A percentile compares a stretch with the other conserved stretches of the same genome.
Evolutionary conservation across 2,113 vertebrate genomes (phyloP).

Genomic region (Chaetodon trifascialis): DNA sequence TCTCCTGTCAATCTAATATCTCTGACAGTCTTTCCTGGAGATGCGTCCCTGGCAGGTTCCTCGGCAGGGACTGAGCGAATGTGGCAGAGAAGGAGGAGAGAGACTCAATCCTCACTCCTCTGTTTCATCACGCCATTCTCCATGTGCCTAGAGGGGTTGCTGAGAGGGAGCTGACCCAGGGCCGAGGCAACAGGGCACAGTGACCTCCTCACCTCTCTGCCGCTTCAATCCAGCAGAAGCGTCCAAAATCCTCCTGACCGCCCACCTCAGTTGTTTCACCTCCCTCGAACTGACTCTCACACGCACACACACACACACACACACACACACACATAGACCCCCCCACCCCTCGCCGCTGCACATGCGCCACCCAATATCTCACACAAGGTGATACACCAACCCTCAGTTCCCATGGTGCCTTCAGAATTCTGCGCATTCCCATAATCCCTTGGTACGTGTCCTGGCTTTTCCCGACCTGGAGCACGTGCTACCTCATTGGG

Average conservation of each 20-base stretch:
- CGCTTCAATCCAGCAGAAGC: constrained; percentile 23
- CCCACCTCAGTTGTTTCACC: constrained; percentile 53
- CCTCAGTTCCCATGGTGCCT: constrained; percentile 37
- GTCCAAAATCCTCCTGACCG: constrained; percentile 52
- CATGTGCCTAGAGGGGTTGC: constrained; percentile 68
- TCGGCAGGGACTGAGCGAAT: constrained; percentile 78
- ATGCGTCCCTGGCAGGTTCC: constrained; percentile 79
- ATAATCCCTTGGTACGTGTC: constrained; percentile 79
- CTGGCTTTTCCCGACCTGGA: constrained; percentile 81
- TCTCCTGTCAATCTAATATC: constrained; percentile 66
- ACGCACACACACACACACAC: neutral
- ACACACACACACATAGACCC: neutral
- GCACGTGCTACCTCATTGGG: constrained; percentile 77
- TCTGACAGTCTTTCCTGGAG: constrained; percentile 56
- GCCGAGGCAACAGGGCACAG: constrained; percentile 57
- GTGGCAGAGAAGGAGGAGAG: constrained; percentile 76
- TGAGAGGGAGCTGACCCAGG: constrained; percentile 72
- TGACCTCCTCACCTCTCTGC: constrained; percentile 53
- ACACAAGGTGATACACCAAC: constrained; percentile 35
- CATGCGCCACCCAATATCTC: constrained; percentile 32
- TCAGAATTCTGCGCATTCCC: constrained; percentile 61
- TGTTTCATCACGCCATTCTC: constrained; percentile 75
- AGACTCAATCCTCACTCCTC: constrained; percentile 77
- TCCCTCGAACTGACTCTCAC: constrained; percentile 4
- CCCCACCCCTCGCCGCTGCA: neutral